These are phyloP conservation scores for Hipparchia sbordonii DNA, from an alignment of 2,888 invertebrate genomes.

Conservation along the genomic window DNA sequence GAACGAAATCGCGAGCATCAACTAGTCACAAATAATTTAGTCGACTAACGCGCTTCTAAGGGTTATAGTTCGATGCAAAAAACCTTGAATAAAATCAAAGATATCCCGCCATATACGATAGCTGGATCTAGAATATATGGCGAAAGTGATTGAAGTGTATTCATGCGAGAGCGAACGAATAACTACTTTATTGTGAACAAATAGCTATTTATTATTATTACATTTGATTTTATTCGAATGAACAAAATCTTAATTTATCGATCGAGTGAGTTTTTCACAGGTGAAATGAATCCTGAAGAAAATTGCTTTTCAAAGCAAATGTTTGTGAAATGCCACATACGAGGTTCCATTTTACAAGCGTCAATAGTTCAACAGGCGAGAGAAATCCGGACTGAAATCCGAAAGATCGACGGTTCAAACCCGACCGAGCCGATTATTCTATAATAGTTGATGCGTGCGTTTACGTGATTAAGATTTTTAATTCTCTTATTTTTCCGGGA, in stretches of 20 bases:
- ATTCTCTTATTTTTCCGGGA: too few relatives aligned
- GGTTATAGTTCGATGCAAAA: neutral
- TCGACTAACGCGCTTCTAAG: too few relatives aligned
- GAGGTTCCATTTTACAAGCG: too few relatives aligned
- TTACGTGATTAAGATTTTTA: too few relatives aligned
- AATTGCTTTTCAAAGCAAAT: neutral
- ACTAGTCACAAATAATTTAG: too few relatives aligned
- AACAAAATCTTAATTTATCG: neutral
- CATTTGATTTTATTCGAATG: slow-evolving; percentile 22
- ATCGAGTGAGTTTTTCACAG: neutral
- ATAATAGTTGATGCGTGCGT: too few relatives aligned
- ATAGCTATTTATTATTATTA: neutral
- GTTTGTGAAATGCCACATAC: too few relatives aligned
- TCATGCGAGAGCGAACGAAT: slow-evolving; percentile 18
- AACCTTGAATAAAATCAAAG: slow-evolving; percentile 12
- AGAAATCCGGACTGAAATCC: too few relatives aligned
- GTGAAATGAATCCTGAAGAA: neutral
- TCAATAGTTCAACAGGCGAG: too few relatives aligned
- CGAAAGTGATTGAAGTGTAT: slow-evolving; percentile 26
- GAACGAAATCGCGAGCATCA: too few relatives aligned
- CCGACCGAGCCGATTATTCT: too few relatives aligned
- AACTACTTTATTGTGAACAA: slow-evolving; percentile 5
- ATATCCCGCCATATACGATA: neutral
- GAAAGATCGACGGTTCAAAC: too few relatives aligned
- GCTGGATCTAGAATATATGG: slow-evolving; percentile 26